Evolutionary conservation across 2,797 vertebrate species (phyloP).

Genomic region (Sebastes kiyomatsui): DNA sequence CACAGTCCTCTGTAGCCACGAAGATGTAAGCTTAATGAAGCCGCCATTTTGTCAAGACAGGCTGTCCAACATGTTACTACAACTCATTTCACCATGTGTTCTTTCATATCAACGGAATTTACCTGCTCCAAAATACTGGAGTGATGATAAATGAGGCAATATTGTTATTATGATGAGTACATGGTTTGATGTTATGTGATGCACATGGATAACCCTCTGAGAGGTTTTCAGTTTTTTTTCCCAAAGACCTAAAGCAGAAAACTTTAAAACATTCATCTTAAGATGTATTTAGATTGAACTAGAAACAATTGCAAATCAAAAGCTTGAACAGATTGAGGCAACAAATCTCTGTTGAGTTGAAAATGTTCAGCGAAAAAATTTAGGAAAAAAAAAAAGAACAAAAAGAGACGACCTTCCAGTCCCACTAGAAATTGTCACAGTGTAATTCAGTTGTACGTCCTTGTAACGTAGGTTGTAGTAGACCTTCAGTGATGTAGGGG

Average conservation of each 20-base stretch:
- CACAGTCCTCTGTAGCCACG: conserved; percentile 32
- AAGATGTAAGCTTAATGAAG: conserved; percentile 21
- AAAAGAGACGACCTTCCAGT: neutral
- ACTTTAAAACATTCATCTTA: neutral
- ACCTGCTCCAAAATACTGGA: neutral
- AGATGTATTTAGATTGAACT: neutral
- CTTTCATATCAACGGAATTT: neutral
- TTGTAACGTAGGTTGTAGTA: neutral
- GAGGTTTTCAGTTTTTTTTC: neutral
- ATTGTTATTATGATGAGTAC: neutral
- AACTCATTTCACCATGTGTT: neutral
- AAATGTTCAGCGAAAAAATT: neutral
- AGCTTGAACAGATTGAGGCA: neutral
- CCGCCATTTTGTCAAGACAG: conserved; percentile 7
- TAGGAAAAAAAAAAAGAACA: neutral
- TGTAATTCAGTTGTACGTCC: neutral
- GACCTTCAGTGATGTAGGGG: neutral
- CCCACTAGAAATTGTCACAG: neutral
- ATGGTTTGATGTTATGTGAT: neutral
- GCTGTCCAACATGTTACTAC: neutral
- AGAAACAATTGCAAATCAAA: neutral
- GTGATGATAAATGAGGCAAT: neutral
- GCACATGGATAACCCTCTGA: neutral
- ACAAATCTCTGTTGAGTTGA: neutral
- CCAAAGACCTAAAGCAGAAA: neutral